Evolutionary conservation across 2,888 invertebrate genomes (phyloP).

Genomic region (Ommatoiulus sabulosus): DNA sequence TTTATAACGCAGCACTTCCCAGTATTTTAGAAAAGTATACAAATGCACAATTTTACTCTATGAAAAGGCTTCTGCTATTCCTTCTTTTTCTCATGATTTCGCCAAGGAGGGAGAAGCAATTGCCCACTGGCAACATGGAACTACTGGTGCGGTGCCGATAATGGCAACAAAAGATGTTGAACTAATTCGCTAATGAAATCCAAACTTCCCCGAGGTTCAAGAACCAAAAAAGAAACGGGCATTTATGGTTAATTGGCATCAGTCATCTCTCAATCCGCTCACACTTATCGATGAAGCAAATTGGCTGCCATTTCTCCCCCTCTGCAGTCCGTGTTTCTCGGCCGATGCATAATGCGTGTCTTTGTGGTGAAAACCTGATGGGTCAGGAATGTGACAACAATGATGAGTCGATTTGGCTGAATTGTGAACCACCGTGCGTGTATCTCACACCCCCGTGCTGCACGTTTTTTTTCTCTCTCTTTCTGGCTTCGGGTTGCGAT

Average conservation of each 20-base stretch:
- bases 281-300: background rate
- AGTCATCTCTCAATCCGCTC: conserved; percentile 39
- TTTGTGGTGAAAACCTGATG: conserved; percentile 53
- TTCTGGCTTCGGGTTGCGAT: conserved; percentile 35
- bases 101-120: background rate
- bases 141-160: background rate
- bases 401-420: conserved; percentile 52
- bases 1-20: too few relatives aligned
- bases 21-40: too few relatives aligned
- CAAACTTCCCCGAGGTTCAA: background rate
- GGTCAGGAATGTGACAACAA: conserved; percentile 53
- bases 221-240: background rate
- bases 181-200: conserved; percentile 42
- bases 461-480: background rate
- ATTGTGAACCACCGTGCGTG: conserved; percentile 51
- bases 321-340: background rate
- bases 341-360: conserved; percentile 43
- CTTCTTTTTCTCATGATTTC: background rate
- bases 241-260: conserved; percentile 41
- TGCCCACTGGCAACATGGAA: background rate
- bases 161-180: conserved; percentile 12
- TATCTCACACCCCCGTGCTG: conserved; percentile 53
- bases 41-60: too few relatives aligned
- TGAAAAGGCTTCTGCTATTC: too few relatives aligned
- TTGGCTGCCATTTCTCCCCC: background rate